These are phyloP conservation scores for Arothron firmamentum DNA, from an alignment of 2,113 vertebrate species.

Conservation along the genomic window DNA sequence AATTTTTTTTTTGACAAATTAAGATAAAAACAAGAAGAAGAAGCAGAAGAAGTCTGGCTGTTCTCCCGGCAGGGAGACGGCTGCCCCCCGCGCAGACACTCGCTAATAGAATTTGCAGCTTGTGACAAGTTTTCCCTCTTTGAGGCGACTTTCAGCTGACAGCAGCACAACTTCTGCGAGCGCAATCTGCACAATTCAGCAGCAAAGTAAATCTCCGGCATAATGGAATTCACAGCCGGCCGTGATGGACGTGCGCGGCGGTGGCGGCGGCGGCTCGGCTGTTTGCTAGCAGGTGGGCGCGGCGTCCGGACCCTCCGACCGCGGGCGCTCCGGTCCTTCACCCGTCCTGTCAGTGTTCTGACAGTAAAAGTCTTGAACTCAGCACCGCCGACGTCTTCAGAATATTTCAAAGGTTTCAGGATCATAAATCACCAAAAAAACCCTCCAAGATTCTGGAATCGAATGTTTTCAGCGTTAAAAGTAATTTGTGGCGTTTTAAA, in stretches of 20 bases:
- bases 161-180: slow-evolving; percentile 9
- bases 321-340: too few relatives aligned
- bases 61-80: slow-evolving; percentile 13
- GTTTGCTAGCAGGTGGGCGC: background rate
- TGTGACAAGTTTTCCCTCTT: slow-evolving; percentile 13
- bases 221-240: slow-evolving; percentile 18
- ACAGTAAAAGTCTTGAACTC: too few relatives aligned
- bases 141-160: slow-evolving; percentile 13
- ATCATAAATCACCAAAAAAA: too few relatives aligned
- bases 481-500: too few relatives aligned
- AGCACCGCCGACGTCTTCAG: too few relatives aligned
- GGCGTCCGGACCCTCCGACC: too few relatives aligned
- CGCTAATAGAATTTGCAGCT: slow-evolving; percentile 32
- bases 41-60: slow-evolving; percentile 3
- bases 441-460: too few relatives aligned
- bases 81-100: slow-evolving; percentile 3
- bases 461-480: too few relatives aligned
- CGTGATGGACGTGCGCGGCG: background rate
- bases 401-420: too few relatives aligned
- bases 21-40: slow-evolving; percentile 1
- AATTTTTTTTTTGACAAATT: background rate
- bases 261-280: too few relatives aligned
- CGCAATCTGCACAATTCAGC: slow-evolving; percentile 5
- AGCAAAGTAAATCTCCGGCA: slow-evolving; percentile 24
- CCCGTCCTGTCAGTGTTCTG: too few relatives aligned